phyloP scores from a whole-genome alignment of 1,140 invertebrate genomes.

The Macrotrachela quadricornifera region DNA sequence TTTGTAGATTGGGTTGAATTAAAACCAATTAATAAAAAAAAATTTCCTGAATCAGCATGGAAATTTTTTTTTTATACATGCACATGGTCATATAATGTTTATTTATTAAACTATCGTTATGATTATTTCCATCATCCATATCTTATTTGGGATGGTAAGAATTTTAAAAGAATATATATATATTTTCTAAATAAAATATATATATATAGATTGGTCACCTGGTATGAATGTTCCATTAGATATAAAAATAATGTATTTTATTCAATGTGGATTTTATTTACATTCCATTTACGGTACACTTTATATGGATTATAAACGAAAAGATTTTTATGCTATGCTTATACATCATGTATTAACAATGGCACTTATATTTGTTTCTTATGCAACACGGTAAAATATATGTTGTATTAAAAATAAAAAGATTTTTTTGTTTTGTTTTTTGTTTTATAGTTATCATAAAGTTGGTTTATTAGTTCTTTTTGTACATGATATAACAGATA shows the following conservation, averaged over 20 bases:
- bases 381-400: slow-evolving; percentile 17
- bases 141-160: slow-evolving; percentile 20
- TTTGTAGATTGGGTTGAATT: slow-evolving; percentile 3
- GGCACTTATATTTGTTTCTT: slow-evolving; percentile 23
- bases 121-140: slow-evolving; percentile 18
- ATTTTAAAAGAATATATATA: not conserved
- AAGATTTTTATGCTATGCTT: slow-evolving; percentile 26
- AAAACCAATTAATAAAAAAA: slow-evolving; percentile 9
- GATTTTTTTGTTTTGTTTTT: no score
- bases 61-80: slow-evolving; percentile 21
- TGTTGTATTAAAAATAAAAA: no score
- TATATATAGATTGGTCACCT: no score
- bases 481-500: slow-evolving; percentile 29
- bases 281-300: slow-evolving; percentile 32
- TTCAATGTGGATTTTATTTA: slow-evolving; percentile 29
- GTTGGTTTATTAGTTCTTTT: slow-evolving; percentile 27
- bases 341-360: slow-evolving; percentile 30
- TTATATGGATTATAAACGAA: slow-evolving; percentile 28
- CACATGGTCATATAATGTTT: slow-evolving; percentile 17
- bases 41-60: slow-evolving; percentile 28
- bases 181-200: no score
- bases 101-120: slow-evolving; percentile 14
- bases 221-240: slow-evolving; percentile 13
- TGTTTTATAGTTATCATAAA: slow-evolving; percentile 18
- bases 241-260: slow-evolving; percentile 23